Base-by-base conservation (phyloP, 2,888 invertebrate species). In the Coleophora flavipennella region DNA sequence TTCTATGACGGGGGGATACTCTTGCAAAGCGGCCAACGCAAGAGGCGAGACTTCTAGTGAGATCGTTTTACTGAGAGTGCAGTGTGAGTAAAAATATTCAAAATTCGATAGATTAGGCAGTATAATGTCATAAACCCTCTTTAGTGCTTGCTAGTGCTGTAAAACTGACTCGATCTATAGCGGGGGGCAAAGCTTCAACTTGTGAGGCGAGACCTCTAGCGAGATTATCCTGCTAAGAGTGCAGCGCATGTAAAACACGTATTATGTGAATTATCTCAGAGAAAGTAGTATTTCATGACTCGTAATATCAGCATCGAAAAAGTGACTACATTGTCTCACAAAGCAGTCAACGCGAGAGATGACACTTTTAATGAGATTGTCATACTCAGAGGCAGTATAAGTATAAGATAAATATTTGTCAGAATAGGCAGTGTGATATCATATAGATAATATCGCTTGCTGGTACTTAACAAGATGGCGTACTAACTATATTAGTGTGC, bases 401-500 rank as follows among this genome's bases (percentile, higher is more conserved):
- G 94, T 91, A 26, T 8, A 27, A 1, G 1, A 10, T 10, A 1
- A 29, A 10, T 1, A 9, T 29, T 29, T 29, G 9, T 1, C 4
- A 11, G 29, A 29, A 27, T 1, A 9, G 1, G 8, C 28, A 27
- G 28, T 27, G 28, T 27, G 10, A 27, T n/a, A n/a, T n/a, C n/a
- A n/a, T n/a, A n/a, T n/a, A n/a, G n/a, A n/a, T n/a, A n/a, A n/a
- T n/a, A n/a, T 42, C 89, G 93, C 64, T 95, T 94, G 42, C 85
- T 95, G 53, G 95, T 95, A 29, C 87, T 95, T 38, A 95, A 95
- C 72, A 90, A 90, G 94, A n/a, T n/a, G n/a, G n/a, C n/a, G n/a
- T n/a, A n/a, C n/a, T n/a, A n/a, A n/a, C n/a, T n/a, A n/a, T n/a
- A n/a, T n/a, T n/a, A n/a, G n/a, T n/a, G n/a, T n/a, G n/a, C n/a